A percentile compares a stretch with the other conserved stretches of the same genome.
These are phyloP conservation scores for Deilephila elpenor DNA, from an alignment of 2,888 invertebrate species.

Conservation along the genomic window DNA sequence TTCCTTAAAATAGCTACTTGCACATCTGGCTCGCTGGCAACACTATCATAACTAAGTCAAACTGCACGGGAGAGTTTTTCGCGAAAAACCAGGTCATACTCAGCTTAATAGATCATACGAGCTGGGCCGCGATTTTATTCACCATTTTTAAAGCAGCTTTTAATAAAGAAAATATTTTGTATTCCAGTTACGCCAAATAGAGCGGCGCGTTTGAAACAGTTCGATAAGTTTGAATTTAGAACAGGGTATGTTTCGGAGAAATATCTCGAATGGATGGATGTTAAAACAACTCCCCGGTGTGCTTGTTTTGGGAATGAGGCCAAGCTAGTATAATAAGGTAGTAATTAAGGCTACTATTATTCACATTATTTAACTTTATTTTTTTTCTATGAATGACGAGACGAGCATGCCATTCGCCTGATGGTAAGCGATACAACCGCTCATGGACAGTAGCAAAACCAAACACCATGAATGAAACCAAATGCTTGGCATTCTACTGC, in stretches of 20 bases:
- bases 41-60: conserved; percentile 27
- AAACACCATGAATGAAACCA: too few species aligned
- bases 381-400: too few species aligned
- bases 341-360: too few species aligned
- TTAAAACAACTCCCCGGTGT: too few species aligned
- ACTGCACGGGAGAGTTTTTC: conserved; percentile 25
- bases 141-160: not conserved
- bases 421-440: too few species aligned
- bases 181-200: not conserved
- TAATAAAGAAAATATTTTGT: not conserved
- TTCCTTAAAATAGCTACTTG: conserved; percentile 16
- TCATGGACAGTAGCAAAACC: too few species aligned
- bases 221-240: not conserved
- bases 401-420: too few species aligned
- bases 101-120: conserved; percentile 19
- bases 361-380: too few species aligned
- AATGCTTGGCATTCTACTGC: too few species aligned
- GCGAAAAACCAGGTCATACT: conserved; percentile 24
- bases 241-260: not conserved
- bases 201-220: not conserved
- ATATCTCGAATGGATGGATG: too few species aligned
- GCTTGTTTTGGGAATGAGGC: too few species aligned
- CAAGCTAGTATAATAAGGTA: too few species aligned
- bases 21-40: not conserved
- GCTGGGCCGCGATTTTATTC: not conserved